These are phyloP conservation scores for Macrotis lagotis DNA, from an alignment of 2,113 vertebrate genomes.

Conservation along the genomic window DNA sequence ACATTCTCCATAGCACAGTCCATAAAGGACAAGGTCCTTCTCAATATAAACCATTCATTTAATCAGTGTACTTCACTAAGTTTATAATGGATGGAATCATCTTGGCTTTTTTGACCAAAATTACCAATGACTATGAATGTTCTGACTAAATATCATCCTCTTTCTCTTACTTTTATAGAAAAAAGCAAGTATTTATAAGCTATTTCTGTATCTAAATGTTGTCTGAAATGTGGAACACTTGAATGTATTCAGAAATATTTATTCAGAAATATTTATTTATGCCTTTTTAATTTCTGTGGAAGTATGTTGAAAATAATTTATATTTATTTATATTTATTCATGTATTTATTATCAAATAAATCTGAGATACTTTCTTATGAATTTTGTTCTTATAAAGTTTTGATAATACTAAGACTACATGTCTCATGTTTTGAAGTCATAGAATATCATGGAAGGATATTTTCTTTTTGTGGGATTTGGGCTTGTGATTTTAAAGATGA, in stretches of 20 bases:
- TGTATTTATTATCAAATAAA: constrained; percentile 74
- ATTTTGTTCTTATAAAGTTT: constrained; percentile 28
- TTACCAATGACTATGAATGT: neutral
- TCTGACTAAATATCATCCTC: neutral
- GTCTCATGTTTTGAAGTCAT: neutral
- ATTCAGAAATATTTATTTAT: constrained; percentile 75
- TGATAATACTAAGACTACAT: neutral
- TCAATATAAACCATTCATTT: neutral
- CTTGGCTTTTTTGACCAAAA: neutral
- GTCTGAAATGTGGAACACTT: constrained; percentile 35
- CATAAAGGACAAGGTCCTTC: neutral
- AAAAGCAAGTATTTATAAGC: constrained; percentile 63
- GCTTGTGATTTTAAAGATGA: neutral
- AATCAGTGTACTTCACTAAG: neutral
- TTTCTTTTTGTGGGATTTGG: neutral
- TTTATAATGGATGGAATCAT: constrained; percentile 9
- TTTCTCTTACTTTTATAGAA: neutral
- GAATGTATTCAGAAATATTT: constrained; percentile 58
- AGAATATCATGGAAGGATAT: neutral
- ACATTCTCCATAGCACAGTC: neutral
- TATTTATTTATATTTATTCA: constrained; percentile 79
- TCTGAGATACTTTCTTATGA: neutral
- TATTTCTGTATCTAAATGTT: constrained; percentile 20
- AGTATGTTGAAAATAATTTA: constrained; percentile 34
- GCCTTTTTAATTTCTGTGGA: constrained; percentile 46